Conservation (phyloP, 2,113 vertebrate genomes). For the Istiophorus platypterus region DNA sequence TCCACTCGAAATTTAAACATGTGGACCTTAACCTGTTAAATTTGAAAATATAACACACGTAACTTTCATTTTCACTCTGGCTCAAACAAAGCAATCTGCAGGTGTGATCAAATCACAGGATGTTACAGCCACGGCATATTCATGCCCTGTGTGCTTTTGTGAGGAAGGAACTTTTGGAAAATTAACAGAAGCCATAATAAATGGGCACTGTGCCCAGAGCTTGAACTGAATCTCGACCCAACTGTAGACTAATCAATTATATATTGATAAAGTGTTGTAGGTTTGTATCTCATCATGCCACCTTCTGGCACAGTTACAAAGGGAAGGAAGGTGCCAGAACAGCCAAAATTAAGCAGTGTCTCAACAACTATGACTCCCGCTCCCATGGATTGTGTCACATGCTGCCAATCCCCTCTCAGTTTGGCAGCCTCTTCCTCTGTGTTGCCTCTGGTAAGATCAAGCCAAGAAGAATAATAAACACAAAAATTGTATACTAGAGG, state of each 20-base stretch:
- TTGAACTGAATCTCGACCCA: conserved; percentile 65
- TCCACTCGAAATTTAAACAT: not conserved
- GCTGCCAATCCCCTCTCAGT: conserved; percentile 60
- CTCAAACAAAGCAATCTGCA: not conserved
- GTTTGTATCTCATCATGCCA: conserved; percentile 71
- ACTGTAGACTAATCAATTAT: conserved; percentile 75
- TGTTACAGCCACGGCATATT: not conserved
- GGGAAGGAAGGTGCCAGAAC: conserved; percentile 58
- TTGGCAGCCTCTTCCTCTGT: conserved; percentile 60
- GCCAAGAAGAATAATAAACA: conserved; percentile 70
- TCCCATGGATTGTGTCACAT: conserved; percentile 39
- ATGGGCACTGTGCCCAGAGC: conserved; percentile 66
- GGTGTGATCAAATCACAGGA: not conserved
- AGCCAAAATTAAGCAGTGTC: conserved; percentile 71
- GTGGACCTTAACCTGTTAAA: not conserved
- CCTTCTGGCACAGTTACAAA: conserved; percentile 68
- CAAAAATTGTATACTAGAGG: conserved; percentile 55
- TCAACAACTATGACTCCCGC: conserved; percentile 60
- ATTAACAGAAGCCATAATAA: conserved; percentile 50
- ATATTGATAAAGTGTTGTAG: conserved; percentile 78
- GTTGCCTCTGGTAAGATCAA: conserved; percentile 66
- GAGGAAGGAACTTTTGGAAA: conserved; percentile 43
- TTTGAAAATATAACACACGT: not conserved
- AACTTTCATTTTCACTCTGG: not conserved
- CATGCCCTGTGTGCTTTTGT: not conserved